Conservation (phyloP, 2,888 invertebrate genomes). For the Neoitamus cyanurus region DNA sequence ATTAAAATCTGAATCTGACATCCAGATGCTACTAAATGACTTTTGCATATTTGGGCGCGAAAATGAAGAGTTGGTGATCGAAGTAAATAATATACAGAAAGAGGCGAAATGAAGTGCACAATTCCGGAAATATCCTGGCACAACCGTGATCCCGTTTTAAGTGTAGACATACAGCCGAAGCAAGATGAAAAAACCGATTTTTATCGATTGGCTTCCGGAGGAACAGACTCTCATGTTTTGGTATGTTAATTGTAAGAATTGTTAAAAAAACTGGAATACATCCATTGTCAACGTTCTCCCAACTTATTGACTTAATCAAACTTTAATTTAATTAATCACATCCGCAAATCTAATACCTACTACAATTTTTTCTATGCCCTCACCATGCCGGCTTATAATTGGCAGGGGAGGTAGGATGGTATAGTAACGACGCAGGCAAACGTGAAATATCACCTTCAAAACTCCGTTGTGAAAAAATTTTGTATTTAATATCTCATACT, state of each 20-base stretch:
- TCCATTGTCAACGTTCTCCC: no score
- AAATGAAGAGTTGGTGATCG: background rate
- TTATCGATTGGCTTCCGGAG: conserved; percentile 87
- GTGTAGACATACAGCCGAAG: conserved; percentile 84
- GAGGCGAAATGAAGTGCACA: conserved; percentile 83
- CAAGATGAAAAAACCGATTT: conserved; percentile 67
- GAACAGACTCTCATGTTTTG: conserved; percentile 90
- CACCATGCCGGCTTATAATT: no score
- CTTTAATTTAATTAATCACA: no score
- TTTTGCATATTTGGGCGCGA: conserved; percentile 3
- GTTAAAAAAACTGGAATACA: background rate
- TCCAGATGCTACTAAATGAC: background rate
- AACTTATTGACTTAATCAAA: no score
- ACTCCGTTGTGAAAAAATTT: no score
- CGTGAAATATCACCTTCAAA: no score
- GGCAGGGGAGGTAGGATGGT: no score
- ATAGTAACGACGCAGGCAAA: no score
- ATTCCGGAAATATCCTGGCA: conserved; percentile 99
- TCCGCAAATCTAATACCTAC: no score
- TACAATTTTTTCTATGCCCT: no score
- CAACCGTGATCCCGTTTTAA: conserved; percentile 92
- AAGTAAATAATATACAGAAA: background rate
- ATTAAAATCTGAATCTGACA: background rate
- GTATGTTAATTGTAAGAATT: conserved; percentile 68
- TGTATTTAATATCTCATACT: no score